Evolutionary conservation across 2,888 invertebrate genomes (phyloP).

Genomic region (Apotomis capreana): DNA sequence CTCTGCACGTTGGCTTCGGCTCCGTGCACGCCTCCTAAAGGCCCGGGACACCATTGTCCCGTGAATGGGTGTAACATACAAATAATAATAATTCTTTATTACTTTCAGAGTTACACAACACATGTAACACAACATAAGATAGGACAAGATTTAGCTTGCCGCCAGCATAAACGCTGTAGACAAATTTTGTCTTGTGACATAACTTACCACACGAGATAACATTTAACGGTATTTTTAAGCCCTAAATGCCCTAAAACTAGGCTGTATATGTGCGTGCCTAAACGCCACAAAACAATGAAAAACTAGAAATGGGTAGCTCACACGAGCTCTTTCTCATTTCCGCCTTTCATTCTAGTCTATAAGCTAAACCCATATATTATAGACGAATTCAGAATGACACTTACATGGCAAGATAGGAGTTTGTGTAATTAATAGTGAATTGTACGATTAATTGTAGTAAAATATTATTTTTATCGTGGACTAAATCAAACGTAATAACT

Average conservation of each 20-base stretch:
- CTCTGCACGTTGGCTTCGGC: too few relatives aligned
- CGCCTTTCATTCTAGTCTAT: background rate
- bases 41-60: too few relatives aligned
- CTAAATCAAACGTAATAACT: background rate
- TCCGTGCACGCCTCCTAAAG: too few relatives aligned
- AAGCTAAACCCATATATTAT: background rate
- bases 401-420: background rate
- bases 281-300: constrained; percentile 5
- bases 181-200: too few relatives aligned
- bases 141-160: too few relatives aligned
- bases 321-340: background rate
- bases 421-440: background rate
- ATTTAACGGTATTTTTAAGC: too few relatives aligned
- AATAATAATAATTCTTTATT: too few relatives aligned
- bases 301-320: constrained; percentile 3
- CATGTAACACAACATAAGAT: too few relatives aligned
- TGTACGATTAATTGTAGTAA: constrained; percentile 14
- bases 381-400: background rate
- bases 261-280: constrained; percentile 10
- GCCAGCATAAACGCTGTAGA: too few relatives aligned
- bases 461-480: constrained; percentile 23
- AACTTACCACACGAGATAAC: too few relatives aligned
- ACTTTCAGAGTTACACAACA: too few relatives aligned
- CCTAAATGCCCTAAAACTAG: background rate
- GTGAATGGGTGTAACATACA: too few relatives aligned